Percentiles rank a stretch among this genome's conserved stretches.
phyloP scores from a whole-genome alignment of 1,140 invertebrate species.

The Pseudomyrmex cubaensis region DNA sequence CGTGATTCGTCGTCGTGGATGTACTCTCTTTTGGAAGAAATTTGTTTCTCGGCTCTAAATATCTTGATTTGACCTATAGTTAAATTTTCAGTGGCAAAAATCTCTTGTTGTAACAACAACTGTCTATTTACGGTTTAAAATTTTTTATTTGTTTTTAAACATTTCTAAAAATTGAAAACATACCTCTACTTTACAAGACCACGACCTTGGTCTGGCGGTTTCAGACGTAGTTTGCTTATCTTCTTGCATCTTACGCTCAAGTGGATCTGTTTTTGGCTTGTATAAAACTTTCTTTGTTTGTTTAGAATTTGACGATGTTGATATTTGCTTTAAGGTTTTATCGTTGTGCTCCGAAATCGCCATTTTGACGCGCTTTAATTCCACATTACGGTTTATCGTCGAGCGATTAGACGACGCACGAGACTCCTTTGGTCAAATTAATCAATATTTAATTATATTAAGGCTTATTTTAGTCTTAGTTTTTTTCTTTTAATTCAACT shows the following conservation, averaged over 20 bases:
- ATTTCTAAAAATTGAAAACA: neutral
- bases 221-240: conserved; percentile 76
- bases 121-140: neutral
- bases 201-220: conserved; percentile 82
- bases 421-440: conserved; percentile 72
- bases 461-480: neutral
- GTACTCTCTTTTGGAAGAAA: conserved; percentile 75
- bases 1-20: conserved; percentile 71
- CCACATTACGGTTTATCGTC: conserved; percentile 82
- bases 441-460: neutral
- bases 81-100: neutral
- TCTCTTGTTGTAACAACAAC: neutral
- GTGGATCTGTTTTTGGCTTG: conserved; percentile 83
- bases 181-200: conserved; percentile 85
- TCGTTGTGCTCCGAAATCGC: conserved; percentile 86
- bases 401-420: conserved; percentile 75
- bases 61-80: conserved; percentile 86
- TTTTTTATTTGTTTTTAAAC: neutral
- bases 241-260: conserved; percentile 81
- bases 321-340: conserved; percentile 77
- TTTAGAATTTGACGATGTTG: conserved; percentile 52
- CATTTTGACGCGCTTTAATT: conserved; percentile 86
- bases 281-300: conserved; percentile 78
- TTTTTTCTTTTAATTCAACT: too few species aligned
- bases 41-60: conserved; percentile 85